phyloP scores from a whole-genome alignment of 2,797 vertebrate genomes.

The Chanos chanos region DNA sequence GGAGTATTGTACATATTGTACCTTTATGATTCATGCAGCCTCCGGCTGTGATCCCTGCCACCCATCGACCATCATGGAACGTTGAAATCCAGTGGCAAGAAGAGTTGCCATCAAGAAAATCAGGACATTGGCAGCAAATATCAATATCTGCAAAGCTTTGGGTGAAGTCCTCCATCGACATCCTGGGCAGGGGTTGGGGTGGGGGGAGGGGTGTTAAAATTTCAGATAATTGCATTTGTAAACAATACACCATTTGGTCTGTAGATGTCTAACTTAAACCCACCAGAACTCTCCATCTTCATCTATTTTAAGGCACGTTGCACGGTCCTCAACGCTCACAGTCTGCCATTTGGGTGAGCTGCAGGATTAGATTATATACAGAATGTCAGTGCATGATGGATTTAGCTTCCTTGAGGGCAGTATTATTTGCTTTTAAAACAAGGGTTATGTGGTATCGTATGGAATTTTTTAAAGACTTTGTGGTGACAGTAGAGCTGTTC shows the following conservation, averaged over 20 bases:
- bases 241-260: no score
- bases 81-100: constrained; percentile 73
- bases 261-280: constrained; percentile 9
- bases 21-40: constrained; percentile 62
- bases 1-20: constrained; percentile 16
- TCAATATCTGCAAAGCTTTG: constrained; percentile 67
- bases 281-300: constrained; percentile 77
- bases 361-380: constrained; percentile 4
- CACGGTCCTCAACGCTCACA: constrained; percentile 51
- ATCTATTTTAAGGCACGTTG: constrained; percentile 33
- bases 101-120: constrained; percentile 70
- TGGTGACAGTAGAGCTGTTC: no score
- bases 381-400: neutral
- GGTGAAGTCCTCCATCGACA: constrained; percentile 76
- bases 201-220: neutral
- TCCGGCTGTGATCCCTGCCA: constrained; percentile 77
- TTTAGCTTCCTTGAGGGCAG: no score
- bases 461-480: no score
- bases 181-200: constrained; percentile 61
- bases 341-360: constrained; percentile 64
- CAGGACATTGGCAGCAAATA: constrained; percentile 80
- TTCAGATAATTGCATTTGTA: neutral
- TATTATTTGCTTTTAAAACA: no score
- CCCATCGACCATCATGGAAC: constrained; percentile 72
- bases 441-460: no score